A percentile compares a stretch with the other conserved stretches of the same genome.
Evolutionary conservation across 2,113 vertebrate genomes (phyloP).

Genomic region (Melierax canorus): DNA sequence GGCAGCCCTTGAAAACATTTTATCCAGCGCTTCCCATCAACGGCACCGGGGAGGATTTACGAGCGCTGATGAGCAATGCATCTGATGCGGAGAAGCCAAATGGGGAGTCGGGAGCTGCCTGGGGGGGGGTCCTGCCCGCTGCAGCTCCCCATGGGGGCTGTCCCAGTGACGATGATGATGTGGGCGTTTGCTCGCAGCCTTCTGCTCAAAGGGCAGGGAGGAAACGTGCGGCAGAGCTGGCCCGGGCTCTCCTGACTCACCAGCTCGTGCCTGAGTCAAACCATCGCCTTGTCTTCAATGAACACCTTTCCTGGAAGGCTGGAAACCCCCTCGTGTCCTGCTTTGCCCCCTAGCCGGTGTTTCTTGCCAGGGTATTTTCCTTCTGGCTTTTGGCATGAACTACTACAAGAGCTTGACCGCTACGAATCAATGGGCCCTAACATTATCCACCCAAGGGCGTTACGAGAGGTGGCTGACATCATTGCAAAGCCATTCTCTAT

Average conservation of each 20-base stretch:
- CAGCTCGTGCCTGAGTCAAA: neutral
- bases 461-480: no score
- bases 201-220: neutral
- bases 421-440: no score
- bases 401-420: no score
- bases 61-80: neutral
- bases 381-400: neutral
- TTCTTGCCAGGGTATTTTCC: neutral
- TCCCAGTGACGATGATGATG: accelerated
- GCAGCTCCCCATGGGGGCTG: neutral
- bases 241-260: neutral
- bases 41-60: neutral
- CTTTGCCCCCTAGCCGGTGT: neutral
- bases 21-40: neutral
- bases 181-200: neutral
- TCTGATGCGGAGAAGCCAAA: neutral
- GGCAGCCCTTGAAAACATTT: neutral
- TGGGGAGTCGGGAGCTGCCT: neutral
- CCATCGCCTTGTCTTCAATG: neutral
- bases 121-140: neutral
- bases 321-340: neutral
- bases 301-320: conserved; percentile 29
- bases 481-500: no score
- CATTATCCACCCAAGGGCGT: no score
- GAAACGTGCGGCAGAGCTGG: neutral